Evolutionary conservation across 2,888 invertebrate genomes (phyloP).

Genomic region (Apamea epomidion): DNA sequence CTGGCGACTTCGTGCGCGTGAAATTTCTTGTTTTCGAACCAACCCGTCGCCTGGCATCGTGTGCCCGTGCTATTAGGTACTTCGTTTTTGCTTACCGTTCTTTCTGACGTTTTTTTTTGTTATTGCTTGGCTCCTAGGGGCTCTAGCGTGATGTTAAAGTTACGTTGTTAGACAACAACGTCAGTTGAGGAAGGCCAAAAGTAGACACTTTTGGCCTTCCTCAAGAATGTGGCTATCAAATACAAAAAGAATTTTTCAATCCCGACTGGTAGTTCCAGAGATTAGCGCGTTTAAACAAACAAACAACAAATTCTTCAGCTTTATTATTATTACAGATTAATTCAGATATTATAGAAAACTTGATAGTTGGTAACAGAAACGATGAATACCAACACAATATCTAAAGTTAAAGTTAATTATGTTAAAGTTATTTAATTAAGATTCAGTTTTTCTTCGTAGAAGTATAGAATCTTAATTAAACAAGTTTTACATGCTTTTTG

Average conservation of each 20-base stretch:
- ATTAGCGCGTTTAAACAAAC: too few relatives aligned
- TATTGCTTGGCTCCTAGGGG: background rate
- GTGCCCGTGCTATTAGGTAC: background rate
- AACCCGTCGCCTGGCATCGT: background rate
- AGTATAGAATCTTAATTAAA: background rate
- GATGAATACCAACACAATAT: background rate
- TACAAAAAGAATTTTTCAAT: background rate
- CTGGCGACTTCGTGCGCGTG: background rate
- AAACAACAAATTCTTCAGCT: background rate
- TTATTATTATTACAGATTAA: background rate
- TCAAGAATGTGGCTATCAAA: background rate
- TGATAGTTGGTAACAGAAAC: background rate
- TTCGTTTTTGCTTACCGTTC: background rate
- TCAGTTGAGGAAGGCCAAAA: too few relatives aligned
- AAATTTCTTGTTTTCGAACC: too few relatives aligned
- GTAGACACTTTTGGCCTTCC: too few relatives aligned
- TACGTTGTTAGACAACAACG: too few relatives aligned
- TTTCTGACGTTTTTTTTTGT: background rate
- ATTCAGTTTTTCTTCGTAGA: background rate
- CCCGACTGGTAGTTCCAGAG: background rate
- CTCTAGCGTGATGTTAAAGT: background rate
- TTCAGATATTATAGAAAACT: constrained; percentile 8
- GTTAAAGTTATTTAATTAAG: constrained; percentile 10
- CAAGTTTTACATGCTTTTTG: constrained; percentile 3
- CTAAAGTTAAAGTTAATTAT: background rate